A percentile compares a stretch with the other conserved stretches of the same genome.
Conservation (phyloP, 2,113 vertebrate genomes). For the Aspiorhynchus laticeps region DNA sequence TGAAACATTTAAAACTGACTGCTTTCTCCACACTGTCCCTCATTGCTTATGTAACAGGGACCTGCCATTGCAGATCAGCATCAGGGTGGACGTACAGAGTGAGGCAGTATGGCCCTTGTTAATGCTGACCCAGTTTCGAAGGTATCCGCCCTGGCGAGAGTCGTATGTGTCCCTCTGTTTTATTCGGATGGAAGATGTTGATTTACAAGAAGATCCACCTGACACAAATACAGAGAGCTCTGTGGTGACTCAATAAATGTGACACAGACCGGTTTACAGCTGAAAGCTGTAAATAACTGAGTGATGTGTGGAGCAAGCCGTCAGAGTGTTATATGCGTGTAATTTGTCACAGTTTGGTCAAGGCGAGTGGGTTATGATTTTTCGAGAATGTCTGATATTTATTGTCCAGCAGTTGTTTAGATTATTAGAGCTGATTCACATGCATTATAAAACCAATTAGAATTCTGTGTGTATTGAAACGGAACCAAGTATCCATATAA, state of each 20-base stretch:
- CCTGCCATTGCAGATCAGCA: slow-evolving; percentile 71
- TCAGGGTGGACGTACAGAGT: slow-evolving; percentile 63
- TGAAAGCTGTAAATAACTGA: neutral
- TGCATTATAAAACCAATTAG: neutral
- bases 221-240: slow-evolving; percentile 62
- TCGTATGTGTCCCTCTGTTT: slow-evolving; percentile 45
- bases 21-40: slow-evolving; percentile 26
- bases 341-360: neutral
- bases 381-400: neutral
- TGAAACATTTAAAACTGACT: slow-evolving; percentile 43
- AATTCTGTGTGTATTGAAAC: neutral
- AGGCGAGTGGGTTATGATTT: neutral
- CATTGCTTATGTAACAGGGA: slow-evolving; percentile 68
- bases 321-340: neutral
- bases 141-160: slow-evolving; percentile 45
- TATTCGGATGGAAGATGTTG: slow-evolving; percentile 47
- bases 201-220: slow-evolving; percentile 63
- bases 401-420: neutral
- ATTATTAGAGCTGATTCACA: neutral
- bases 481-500: neutral
- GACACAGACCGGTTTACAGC: slow-evolving; percentile 36
- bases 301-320: neutral
- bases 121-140: slow-evolving; percentile 71
- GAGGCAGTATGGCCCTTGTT: slow-evolving; percentile 66
- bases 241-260: slow-evolving; percentile 63